Percentiles rank a stretch among this genome's conserved stretches.
These are phyloP conservation scores for Melolontha melolontha DNA, from an alignment of 2,888 invertebrate species.

Conservation along the genomic window DNA sequence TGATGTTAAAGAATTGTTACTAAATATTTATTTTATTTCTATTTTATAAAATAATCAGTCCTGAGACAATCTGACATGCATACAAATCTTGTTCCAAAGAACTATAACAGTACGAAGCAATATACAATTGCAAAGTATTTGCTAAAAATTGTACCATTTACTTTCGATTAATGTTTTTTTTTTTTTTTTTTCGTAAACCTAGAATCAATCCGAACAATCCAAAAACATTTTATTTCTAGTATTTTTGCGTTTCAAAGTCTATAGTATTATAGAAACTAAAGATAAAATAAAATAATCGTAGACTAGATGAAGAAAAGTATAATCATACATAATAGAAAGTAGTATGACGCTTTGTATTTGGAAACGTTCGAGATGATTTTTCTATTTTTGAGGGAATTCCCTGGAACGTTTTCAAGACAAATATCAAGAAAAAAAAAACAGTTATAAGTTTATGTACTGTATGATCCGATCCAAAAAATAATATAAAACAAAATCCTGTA, in stretches of 20 bases:
- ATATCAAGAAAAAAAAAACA: conserved; percentile 31
- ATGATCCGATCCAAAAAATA: conserved; percentile 55
- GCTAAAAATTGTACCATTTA: conserved; percentile 26
- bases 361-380: not conserved
- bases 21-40: no score
- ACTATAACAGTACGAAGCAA: no score
- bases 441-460: conserved; percentile 54
- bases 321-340: conserved; percentile 43
- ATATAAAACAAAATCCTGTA: conserved; percentile 44
- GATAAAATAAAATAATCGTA: conserved; percentile 39
- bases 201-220: not conserved
- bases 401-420: conserved; percentile 15
- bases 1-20: not conserved
- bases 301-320: conserved; percentile 41
- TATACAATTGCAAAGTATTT: not conserved
- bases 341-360: conserved; percentile 20
- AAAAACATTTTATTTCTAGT: conserved; percentile 6
- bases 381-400: not conserved
- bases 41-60: not conserved
- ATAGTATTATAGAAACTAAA: conserved; percentile 40
- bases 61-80: conserved; percentile 9
- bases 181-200: conserved; percentile 7
- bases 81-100: no score
- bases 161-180: not conserved
- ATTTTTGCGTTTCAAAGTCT: conserved; percentile 15